Evolutionary conservation across 2,888 invertebrate genomes (phyloP).

Genomic region (Petrolisthes manimaculis): DNA sequence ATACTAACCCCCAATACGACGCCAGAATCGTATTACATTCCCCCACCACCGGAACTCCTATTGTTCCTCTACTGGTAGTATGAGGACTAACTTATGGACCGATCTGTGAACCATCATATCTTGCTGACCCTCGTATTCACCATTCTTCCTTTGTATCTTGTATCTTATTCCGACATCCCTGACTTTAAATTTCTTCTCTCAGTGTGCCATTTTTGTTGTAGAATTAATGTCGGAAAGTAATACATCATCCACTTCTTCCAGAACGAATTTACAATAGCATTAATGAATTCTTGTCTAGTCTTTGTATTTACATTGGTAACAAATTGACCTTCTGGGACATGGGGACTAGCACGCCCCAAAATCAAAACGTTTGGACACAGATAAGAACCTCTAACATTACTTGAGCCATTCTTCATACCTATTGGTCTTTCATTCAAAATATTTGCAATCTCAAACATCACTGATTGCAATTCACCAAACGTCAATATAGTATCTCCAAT

Average conservation of each 20-base stretch:
- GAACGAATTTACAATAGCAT: background rate
- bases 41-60: too few relatives aligned
- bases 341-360: background rate
- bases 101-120: too few relatives aligned
- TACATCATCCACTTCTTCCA: constrained; percentile 6
- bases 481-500: constrained; percentile 17
- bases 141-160: too few relatives aligned
- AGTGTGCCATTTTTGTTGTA: too few relatives aligned
- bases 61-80: too few relatives aligned
- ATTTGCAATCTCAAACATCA: constrained; percentile 5
- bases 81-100: too few relatives aligned
- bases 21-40: too few relatives aligned
- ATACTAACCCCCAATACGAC: too few relatives aligned
- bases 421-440: background rate
- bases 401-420: background rate
- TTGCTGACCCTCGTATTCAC: too few relatives aligned
- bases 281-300: background rate
- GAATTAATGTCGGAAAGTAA: constrained; percentile 14
- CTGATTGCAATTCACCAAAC: background rate
- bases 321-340: background rate
- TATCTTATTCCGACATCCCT: too few relatives aligned
- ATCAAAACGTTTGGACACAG: constrained; percentile 19
- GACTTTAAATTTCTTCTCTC: too few relatives aligned
- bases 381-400: background rate
- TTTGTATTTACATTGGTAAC: background rate